Evolutionary conservation across 2,888 invertebrate species (phyloP).

Genomic region (Amphipoea oculea): DNA sequence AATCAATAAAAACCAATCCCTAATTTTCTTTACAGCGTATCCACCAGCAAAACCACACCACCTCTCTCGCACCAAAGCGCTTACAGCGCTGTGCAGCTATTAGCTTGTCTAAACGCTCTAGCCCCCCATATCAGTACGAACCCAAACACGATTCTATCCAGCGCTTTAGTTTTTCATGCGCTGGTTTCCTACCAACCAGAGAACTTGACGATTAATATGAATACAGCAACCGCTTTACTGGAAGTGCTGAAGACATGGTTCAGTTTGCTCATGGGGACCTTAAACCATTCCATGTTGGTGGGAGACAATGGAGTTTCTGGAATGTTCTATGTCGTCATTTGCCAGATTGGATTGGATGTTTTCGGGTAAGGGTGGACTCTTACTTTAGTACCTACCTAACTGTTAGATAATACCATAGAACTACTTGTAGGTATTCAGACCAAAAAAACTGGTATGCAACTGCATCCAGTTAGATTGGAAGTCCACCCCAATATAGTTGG

Average conservation of each 20-base stretch:
- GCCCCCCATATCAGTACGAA: slow-evolving; percentile 75
- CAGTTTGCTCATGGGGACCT: slow-evolving; percentile 73
- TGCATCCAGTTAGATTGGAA: too few relatives aligned
- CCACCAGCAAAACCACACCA: slow-evolving; percentile 75
- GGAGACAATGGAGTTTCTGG: slow-evolving; percentile 74
- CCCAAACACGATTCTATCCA: slow-evolving; percentile 76
- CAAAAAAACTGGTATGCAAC: too few relatives aligned
- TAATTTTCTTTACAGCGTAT: slow-evolving; percentile 73
- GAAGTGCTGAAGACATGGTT: slow-evolving; percentile 83
- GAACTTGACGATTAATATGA: slow-evolving; percentile 72
- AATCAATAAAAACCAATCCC: neutral
- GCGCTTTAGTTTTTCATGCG: slow-evolving; percentile 83
- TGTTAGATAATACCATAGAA: neutral
- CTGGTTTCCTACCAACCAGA: slow-evolving; percentile 84
- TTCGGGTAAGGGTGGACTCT: slow-evolving; percentile 73
- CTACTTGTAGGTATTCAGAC: too few relatives aligned
- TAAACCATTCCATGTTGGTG: slow-evolving; percentile 80
- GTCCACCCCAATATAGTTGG: too few relatives aligned
- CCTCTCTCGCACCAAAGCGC: slow-evolving; percentile 85
- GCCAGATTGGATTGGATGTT: slow-evolving; percentile 80
- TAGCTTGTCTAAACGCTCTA: slow-evolving; percentile 80
- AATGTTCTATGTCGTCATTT: slow-evolving; percentile 79
- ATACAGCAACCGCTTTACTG: slow-evolving; percentile 73
- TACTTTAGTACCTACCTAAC: neutral
- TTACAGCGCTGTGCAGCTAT: slow-evolving; percentile 83